A percentile compares a stretch with the other conserved stretches of the same genome.
phyloP scores from a whole-genome alignment of 2,113 vertebrate genomes.

The Lamprologus speciosus region DNA sequence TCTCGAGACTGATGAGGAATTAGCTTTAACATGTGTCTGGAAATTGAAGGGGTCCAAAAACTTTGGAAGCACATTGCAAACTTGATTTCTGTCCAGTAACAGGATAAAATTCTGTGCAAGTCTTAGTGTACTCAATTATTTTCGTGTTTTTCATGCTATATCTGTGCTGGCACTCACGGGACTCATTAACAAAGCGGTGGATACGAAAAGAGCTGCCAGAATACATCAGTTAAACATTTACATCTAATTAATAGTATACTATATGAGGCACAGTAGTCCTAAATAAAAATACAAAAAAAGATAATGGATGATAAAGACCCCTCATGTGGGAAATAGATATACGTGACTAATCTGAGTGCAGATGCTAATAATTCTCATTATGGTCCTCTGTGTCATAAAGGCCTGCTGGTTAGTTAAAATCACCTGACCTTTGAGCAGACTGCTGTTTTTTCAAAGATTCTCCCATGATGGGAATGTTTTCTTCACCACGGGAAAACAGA shows the following conservation, averaged over 20 bases:
- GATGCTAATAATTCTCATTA: slow-evolving; percentile 38
- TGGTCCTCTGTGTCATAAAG: neutral
- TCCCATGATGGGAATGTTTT: neutral
- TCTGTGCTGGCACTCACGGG: neutral
- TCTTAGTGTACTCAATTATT: neutral
- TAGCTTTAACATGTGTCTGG: neutral
- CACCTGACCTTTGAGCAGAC: slow-evolving; percentile 27
- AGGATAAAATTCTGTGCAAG: neutral
- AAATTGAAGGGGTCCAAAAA: neutral
- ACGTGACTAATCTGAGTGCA: slow-evolving; percentile 7
- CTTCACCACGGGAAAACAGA: neutral
- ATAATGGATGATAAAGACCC: slow-evolving; percentile 22
- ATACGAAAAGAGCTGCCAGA: slow-evolving; percentile 12
- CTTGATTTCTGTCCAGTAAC: neutral
- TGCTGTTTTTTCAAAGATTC: neutral
- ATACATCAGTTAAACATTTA: slow-evolving; percentile 51
- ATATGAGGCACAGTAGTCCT: neutral
- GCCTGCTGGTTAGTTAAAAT: neutral
- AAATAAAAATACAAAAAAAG: slow-evolving; percentile 20
- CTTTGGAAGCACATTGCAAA: neutral
- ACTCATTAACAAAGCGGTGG: slow-evolving; percentile 18
- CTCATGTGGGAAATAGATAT: slow-evolving; percentile 18
- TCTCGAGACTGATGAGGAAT: neutral
- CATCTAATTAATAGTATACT: slow-evolving; percentile 32
- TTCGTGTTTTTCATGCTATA: neutral